Evolutionary conservation across 2,797 vertebrate species (phyloP).

Genomic region (Halcyon smyrnensis): DNA sequence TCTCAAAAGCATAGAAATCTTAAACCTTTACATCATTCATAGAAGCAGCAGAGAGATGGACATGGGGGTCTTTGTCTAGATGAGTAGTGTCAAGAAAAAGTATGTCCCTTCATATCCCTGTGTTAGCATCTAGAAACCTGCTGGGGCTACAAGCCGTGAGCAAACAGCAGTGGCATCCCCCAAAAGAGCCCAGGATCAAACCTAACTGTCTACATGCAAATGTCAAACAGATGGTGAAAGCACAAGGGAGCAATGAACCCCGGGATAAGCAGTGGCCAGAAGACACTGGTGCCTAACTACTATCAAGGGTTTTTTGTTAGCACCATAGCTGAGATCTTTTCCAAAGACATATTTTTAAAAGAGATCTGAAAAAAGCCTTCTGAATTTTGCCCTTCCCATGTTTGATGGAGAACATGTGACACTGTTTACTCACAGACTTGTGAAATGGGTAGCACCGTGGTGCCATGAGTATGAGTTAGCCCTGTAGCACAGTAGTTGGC

Average conservation of each 20-base stretch:
- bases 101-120: neutral
- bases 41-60: neutral
- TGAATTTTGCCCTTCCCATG: neutral
- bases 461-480: neutral
- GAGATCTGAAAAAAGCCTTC: neutral
- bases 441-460: neutral
- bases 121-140: neutral
- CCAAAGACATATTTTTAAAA: neutral
- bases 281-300: neutral
- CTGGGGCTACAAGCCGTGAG: fast-evolving
- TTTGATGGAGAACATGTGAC: neutral
- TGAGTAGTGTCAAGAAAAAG: neutral
- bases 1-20: neutral
- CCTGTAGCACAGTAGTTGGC: neutral
- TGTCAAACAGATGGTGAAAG: neutral
- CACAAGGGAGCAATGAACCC: neutral
- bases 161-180: neutral
- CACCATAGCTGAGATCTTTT: neutral
- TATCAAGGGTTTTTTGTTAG: neutral
- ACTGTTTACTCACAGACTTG: neutral
- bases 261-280: neutral
- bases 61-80: neutral
- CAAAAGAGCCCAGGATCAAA: neutral
- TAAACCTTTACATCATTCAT: neutral
- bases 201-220: neutral